Conservation (phyloP, 2,797 vertebrate species). For the Schizothorax lantsangensis region DNA sequence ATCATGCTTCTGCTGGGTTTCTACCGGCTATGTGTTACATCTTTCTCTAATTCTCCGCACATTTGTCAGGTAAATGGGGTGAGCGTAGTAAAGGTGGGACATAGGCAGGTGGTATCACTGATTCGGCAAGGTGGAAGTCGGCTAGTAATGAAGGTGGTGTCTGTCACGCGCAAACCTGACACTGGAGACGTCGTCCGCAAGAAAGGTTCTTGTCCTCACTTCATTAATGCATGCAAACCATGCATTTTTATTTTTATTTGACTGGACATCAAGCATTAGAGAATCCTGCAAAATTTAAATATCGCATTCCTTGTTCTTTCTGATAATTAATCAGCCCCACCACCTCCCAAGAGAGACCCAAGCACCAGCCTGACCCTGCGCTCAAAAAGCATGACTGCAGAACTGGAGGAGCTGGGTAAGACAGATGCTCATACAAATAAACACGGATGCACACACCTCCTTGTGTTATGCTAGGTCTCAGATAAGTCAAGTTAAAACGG, state of each 20-base stretch:
- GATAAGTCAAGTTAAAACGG: slow-evolving; percentile 27
- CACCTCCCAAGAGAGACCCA: slow-evolving; percentile 95
- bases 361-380: slow-evolving; percentile 95
- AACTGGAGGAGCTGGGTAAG: slow-evolving; percentile 89
- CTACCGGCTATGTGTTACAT: background rate
- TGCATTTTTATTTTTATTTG: background rate
- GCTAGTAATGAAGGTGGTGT: slow-evolving; percentile 96
- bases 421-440: slow-evolving; percentile 39
- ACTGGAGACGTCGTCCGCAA: slow-evolving; percentile 88
- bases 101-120: slow-evolving; percentile 91
- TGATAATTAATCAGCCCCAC: slow-evolving; percentile 83
- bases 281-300: slow-evolving; percentile 8
- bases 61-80: slow-evolving; percentile 75
- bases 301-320: slow-evolving; percentile 76
- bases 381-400: slow-evolving; percentile 98
- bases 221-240: background rate
- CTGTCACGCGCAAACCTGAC: slow-evolving; percentile 93
- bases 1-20: background rate
- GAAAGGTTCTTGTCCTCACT: slow-evolving; percentile 79
- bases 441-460: slow-evolving; percentile 26
- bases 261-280: background rate
- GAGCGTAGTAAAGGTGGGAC: slow-evolving; percentile 81
- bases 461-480: background rate
- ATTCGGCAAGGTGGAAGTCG: slow-evolving; percentile 96
- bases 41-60: slow-evolving; percentile 1